Base-by-base conservation (phyloP, 2,113 vertebrate species). In the Brachypteracias leptosomus region DNA sequence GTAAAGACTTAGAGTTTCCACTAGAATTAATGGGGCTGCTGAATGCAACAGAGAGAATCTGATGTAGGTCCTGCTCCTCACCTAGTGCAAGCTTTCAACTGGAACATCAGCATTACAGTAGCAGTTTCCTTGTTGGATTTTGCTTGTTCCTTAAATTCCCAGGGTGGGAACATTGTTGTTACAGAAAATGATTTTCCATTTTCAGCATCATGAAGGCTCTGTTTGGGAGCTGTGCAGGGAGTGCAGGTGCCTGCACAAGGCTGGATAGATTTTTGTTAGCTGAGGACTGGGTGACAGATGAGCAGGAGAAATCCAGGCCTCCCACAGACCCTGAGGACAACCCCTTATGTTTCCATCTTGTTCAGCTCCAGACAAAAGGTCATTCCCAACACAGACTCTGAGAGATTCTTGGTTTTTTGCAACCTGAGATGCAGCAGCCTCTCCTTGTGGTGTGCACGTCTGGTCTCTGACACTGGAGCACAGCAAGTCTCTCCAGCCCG, bases 391-490 rank as follows among this genome's bases (percentile, higher is more conserved):
- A 24, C 22, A 46, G 11, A 13, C 11, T 42, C 57, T 3, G 51
- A 79, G 49, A 58, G 67, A 25, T 73, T 11, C 35, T 85, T 88
- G 62, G 1, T 38, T 94, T 81, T 81, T 65, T 76, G 57, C 74
- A 90, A 44, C 40, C n/a, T 73, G 90, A 93, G 88, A 51, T 91
- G 74, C 85, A 47, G 25, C 57, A 76, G 78, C 17, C 67, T 88
- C 58, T 76, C 11, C 2, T 21, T n/a, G 44, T 4, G 68, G 18
- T 12, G 67, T 58, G 49, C 11, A 1, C 4, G 13, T 22, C 38
- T 70, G n/a, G 38, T 36, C 40, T 62, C 51, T 88, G 88, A 57
- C 46, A 19, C 10, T 1, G 19, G 66, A 66, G 89, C 85, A 91
- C 67, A 61, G 70, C 58, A 72, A n/a, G 82, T 29, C 55, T 65